phyloP scores from a whole-genome alignment of 2,797 vertebrate species.

The Sebastes steindachneri region DNA sequence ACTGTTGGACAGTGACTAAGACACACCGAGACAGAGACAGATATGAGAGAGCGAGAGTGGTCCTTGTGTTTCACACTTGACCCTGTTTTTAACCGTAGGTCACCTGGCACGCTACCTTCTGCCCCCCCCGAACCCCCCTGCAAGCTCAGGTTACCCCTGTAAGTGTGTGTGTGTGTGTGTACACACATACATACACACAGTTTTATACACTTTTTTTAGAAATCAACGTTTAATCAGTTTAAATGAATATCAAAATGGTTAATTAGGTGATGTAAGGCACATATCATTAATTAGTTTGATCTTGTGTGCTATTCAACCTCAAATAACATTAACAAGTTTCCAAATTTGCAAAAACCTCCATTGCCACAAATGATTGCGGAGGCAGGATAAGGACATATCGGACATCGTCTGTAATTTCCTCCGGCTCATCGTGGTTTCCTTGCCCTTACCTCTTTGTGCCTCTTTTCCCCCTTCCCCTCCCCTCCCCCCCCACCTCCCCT shows the following conservation, averaged over 20 bases:
- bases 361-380: background rate
- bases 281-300: background rate
- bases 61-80: constrained; percentile 77
- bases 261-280: background rate
- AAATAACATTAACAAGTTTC: background rate
- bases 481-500: constrained; percentile 27
- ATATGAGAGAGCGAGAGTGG: constrained; percentile 7
- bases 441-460: constrained; percentile 42
- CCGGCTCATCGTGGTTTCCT: constrained; percentile 37
- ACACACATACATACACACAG: background rate
- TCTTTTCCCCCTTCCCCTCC: constrained; percentile 30
- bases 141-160: constrained; percentile 63
- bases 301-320: background rate
- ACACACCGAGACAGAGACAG: background rate
- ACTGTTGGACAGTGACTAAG: background rate
- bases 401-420: constrained; percentile 49
- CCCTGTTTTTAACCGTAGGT: constrained; percentile 70
- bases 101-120: constrained; percentile 46
- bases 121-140: background rate
- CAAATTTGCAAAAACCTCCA: background rate
- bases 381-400: constrained; percentile 25
- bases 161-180: constrained; percentile 4
- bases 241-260: background rate
- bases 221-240: background rate
- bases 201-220: background rate